Evolutionary conservation across 2,888 invertebrate genomes (phyloP).

Genomic region (Callyntrura sp.): DNA sequence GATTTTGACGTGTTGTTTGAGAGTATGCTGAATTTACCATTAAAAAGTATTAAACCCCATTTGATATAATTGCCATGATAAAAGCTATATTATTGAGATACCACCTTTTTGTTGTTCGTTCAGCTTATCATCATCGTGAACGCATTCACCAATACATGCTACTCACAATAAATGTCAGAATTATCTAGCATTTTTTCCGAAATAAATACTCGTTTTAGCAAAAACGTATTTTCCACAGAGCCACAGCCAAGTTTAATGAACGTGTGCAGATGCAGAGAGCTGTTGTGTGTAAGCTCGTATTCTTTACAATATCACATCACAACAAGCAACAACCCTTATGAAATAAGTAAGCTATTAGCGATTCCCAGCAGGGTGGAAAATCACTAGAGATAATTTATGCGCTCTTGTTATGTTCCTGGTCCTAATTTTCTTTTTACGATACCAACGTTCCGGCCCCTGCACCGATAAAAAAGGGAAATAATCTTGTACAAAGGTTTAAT

Average conservation of each 20-base stretch:
- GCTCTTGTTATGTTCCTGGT: conserved; percentile 37
- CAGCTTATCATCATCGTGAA: too few relatives aligned
- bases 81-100: background rate
- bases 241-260: background rate
- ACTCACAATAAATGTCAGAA: too few relatives aligned
- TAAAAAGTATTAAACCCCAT: conserved; percentile 67
- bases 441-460: conserved; percentile 40
- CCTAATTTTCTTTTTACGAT: conserved; percentile 26
- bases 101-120: background rate
- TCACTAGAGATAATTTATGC: conserved; percentile 35
- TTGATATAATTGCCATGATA: conserved; percentile 54
- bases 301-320: too few relatives aligned
- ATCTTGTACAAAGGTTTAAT: background rate
- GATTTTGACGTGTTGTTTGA: conserved; percentile 40
- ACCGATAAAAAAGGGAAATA: conserved; percentile 18
- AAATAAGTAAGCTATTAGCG: background rate
- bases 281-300: background rate
- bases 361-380: conserved; percentile 41
- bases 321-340: too few relatives aligned
- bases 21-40: conserved; percentile 46
- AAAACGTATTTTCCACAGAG: background rate
- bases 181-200: background rate
- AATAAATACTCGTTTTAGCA: background rate
- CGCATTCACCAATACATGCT: too few relatives aligned
- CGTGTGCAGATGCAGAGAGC: background rate